phyloP scores from a whole-genome alignment of 2,888 invertebrate species.

The Drosophila meridionalis region DNA sequence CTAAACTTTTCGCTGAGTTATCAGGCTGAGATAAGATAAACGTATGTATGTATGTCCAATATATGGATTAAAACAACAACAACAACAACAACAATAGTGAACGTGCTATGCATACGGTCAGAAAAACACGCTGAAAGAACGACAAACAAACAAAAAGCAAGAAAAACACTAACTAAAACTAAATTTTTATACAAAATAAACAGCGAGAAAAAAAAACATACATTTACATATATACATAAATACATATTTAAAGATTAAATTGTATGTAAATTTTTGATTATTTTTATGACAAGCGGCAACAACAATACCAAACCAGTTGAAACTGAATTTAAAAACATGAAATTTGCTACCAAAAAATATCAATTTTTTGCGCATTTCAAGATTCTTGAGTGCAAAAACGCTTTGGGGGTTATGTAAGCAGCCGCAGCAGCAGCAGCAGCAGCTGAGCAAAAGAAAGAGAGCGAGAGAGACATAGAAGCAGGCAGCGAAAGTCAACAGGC shows the following conservation, averaged over 20 bases:
- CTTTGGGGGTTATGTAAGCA: constrained; percentile 47
- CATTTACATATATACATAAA: constrained; percentile 28
- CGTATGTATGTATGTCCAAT: constrained; percentile 35
- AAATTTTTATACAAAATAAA: constrained; percentile 13
- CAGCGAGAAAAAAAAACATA: constrained; percentile 36
- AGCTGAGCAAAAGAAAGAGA: constrained; percentile 5
- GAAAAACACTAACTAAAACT: constrained; percentile 37
- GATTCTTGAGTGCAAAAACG: constrained; percentile 50
- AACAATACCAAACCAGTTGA: constrained; percentile 39
- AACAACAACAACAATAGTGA: constrained; percentile 1
- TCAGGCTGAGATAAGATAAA: constrained; percentile 61
- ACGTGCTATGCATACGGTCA: constrained; percentile 56
- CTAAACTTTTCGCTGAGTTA: constrained; percentile 41
- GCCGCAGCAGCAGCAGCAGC: background rate
- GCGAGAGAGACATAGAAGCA: constrained; percentile 15
- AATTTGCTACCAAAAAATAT: constrained; percentile 36
- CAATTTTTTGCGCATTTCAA: constrained; percentile 40
- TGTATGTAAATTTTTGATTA: constrained; percentile 39
- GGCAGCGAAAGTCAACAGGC: constrained; percentile 60
- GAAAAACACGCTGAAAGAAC: constrained; percentile 64
- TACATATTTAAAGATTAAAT: constrained; percentile 25
- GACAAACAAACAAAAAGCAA: constrained; percentile 43
- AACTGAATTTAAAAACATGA: constrained; percentile 27
- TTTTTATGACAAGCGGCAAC: constrained; percentile 29
- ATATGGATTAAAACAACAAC: constrained; percentile 41